Percentiles rank a stretch among this genome's conserved stretches.
Evolutionary conservation across 2,797 vertebrate genomes (phyloP).

Genomic region (Danio kyathit): DNA sequence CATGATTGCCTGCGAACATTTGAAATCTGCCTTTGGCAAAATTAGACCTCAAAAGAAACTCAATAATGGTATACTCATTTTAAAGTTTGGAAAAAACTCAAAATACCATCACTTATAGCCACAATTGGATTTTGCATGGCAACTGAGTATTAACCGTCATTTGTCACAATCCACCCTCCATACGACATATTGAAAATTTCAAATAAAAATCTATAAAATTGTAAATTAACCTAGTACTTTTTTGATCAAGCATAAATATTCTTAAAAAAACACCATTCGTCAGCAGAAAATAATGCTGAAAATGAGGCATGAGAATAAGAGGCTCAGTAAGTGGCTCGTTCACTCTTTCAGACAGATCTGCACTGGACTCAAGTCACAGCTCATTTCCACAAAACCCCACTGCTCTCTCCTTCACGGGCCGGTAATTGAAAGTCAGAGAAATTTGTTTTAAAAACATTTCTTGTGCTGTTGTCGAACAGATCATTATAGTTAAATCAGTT

Average conservation of each 20-base stretch:
- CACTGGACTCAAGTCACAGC: conserved; percentile 30
- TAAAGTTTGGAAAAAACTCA: neutral
- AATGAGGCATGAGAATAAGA: conserved; percentile 30
- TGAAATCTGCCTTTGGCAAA: neutral
- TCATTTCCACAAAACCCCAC: conserved; percentile 25
- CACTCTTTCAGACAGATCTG: conserved; percentile 32
- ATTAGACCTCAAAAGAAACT: neutral
- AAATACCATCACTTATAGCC: neutral
- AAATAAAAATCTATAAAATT: neutral
- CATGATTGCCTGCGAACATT: neutral
- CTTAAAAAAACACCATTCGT: conserved; percentile 16
- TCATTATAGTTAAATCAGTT: conserved; percentile 36
- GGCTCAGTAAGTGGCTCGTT: conserved; percentile 32
- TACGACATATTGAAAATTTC: neutral
- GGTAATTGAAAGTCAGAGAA: conserved; percentile 52
- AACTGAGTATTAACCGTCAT: neutral
- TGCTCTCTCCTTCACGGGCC: conserved; percentile 29
- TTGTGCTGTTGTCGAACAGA: conserved; percentile 43
- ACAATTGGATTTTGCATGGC: neutral
- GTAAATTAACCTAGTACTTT: neutral
- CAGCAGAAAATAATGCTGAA: conserved; percentile 30
- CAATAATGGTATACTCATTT: neutral
- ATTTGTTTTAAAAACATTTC: conserved; percentile 45
- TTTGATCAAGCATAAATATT: conserved; percentile 39
- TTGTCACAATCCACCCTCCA: conserved; percentile 11